Percentiles rank a stretch among this genome's conserved stretches.
Evolutionary conservation across 2,888 invertebrate species (phyloP).

Genomic region (Meloe dianella): DNA sequence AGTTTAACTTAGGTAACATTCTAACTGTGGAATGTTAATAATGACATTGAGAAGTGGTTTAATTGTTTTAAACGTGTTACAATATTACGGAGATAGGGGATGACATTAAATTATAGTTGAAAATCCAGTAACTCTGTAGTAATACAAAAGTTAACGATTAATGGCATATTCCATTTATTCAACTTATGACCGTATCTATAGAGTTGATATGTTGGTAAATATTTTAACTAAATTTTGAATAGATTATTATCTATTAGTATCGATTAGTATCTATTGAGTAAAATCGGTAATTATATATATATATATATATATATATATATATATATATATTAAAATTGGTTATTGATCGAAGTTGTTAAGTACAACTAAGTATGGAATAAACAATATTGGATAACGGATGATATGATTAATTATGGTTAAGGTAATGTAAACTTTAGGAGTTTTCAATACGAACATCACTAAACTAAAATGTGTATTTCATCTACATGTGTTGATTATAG

Average conservation of each 20-base stretch:
- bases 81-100: constrained; percentile 29
- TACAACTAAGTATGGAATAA: constrained; percentile 20
- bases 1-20: constrained; percentile 25
- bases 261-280: constrained; percentile 15
- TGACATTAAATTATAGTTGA: constrained; percentile 29
- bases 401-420: constrained; percentile 23
- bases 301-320: no score
- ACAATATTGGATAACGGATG: constrained; percentile 24
- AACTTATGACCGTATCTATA: constrained; percentile 24
- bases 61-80: constrained; percentile 31
- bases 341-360: constrained; percentile 15
- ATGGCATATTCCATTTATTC: constrained; percentile 19
- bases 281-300: constrained; percentile 8
- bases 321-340: background rate
- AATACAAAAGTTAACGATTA: constrained; percentile 33
- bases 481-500: constrained; percentile 6
- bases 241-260: no score
- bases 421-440: constrained; percentile 11
- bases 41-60: constrained; percentile 33
- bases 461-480: constrained; percentile 19
- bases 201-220: background rate
- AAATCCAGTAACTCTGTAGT: constrained; percentile 23
- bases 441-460: constrained; percentile 14
- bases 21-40: constrained; percentile 32
- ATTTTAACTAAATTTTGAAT: background rate